A percentile compares a stretch with the other conserved stretches of the same genome.
Evolutionary conservation across 2,888 invertebrate species (phyloP).

Genomic region (Priocnemis perturbator): DNA sequence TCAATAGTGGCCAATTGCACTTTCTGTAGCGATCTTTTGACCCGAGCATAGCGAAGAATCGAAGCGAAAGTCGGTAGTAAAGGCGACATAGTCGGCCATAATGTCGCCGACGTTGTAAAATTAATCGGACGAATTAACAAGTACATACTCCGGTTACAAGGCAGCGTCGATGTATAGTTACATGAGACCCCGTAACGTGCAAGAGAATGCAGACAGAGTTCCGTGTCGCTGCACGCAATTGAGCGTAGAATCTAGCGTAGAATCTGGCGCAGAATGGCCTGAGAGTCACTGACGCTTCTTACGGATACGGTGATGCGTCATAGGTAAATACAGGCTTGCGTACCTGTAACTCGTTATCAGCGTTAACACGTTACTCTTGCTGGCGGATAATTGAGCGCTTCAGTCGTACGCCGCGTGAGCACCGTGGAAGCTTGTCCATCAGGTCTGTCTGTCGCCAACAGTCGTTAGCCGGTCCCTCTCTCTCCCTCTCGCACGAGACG

Average conservation of each 20-base stretch:
- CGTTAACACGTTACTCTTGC: conserved; percentile 46
- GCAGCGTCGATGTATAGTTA: no score
- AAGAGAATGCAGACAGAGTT: no score
- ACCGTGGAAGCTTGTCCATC: background rate
- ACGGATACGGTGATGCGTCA: conserved; percentile 50
- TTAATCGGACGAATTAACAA: no score
- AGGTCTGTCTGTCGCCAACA: background rate
- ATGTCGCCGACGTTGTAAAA: no score
- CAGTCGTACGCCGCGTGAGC: conserved; percentile 18
- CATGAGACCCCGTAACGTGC: no score
- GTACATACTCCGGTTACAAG: no score
- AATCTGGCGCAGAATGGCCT: background rate
- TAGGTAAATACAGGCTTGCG: conserved; percentile 42
- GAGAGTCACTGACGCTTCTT: conserved; percentile 42
- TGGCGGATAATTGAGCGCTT: conserved; percentile 30
- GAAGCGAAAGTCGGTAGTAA: no score
- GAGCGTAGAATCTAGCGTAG: background rate
- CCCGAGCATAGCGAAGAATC: no score
- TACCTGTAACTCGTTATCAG: conserved; percentile 65
- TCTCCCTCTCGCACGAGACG: background rate
- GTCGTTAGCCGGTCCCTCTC: background rate
- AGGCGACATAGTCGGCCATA: no score
- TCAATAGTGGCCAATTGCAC: no score
- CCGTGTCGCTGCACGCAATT: no score
- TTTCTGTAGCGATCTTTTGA: no score